Base-by-base conservation (phyloP, 2,113 vertebrate genomes). In the Calypte anna region DNA sequence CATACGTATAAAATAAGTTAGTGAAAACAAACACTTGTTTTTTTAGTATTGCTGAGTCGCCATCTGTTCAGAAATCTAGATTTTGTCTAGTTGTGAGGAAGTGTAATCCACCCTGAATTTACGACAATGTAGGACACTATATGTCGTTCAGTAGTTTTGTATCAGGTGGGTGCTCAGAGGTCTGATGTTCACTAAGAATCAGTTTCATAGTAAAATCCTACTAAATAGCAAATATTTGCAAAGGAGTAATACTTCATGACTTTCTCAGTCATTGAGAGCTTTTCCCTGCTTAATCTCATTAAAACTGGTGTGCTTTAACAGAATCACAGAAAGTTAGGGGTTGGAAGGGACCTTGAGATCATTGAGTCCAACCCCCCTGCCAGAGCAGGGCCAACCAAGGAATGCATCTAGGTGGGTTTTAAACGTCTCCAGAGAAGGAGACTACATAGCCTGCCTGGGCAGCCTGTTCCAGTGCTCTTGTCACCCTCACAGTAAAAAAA, bases 31-130 rank as follows among this genome's bases (percentile, higher is more conserved):
- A 48, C n/a, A 63, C 33, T 82, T 82, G 43, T 0, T 51, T 62
- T 80, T 92, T 81, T 51, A 74, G 31, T 69, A 82, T 62, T 72
- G 50, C 55, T 89, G 48, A 82, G 33, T 48, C 53, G 33, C 51
- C 57, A 31, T 80, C 76, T 89, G 73, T 14, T 89, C 46, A 87
- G 63, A 88, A 86, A 80, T 86, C 17, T 64, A 51, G 64, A 55
- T 82, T 77, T 74, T 94, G 68, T 72, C 36, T 88, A 70, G 33
- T 67, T 93, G 51, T 44, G 68, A 77, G 51, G 59, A 82, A 82
- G 43, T 11, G 12, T 92, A 78, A 90, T 87, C 64, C 68, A 57
- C 70, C 9, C 0, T 33, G n/a, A 74, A 75, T 13, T 75, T 93
- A 85, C 40, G 12, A 40, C 40, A 40, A 40, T 40, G 11, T 40